Conservation (phyloP, 2,888 invertebrate genomes). For the Perizoma flavofasciatum region DNA sequence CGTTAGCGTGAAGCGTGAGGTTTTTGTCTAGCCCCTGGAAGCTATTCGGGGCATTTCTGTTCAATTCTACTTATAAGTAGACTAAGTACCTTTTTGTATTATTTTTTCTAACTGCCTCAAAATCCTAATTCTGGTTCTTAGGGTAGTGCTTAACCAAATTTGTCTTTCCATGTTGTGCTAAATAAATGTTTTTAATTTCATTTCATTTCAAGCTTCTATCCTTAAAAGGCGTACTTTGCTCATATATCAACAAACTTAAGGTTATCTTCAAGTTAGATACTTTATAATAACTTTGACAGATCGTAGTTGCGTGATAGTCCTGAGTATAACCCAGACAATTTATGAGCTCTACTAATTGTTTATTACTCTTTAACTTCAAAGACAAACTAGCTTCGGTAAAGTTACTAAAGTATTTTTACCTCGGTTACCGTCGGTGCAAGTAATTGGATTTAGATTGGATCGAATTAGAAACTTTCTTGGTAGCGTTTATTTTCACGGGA, state of each 20-base stretch:
- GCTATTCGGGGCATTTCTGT: too few species aligned
- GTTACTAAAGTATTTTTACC: constrained; percentile 50
- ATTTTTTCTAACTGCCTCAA: too few species aligned
- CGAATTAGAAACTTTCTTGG: constrained; percentile 75
- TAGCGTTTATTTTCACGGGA: constrained; percentile 71
- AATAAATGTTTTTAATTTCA: too few species aligned
- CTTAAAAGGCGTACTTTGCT: constrained; percentile 5
- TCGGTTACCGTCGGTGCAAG: constrained; percentile 44
- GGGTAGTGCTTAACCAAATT: too few species aligned
- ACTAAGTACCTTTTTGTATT: too few species aligned
- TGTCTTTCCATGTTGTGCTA: too few species aligned
- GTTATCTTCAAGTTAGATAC: constrained; percentile 32
- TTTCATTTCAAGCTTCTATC: too few species aligned
- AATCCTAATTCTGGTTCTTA: too few species aligned
- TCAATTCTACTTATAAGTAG: too few species aligned
- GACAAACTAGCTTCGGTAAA: constrained; percentile 40
- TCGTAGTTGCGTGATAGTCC: constrained; percentile 41
- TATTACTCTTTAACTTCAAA: constrained; percentile 26
- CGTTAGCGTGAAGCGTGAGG: too few species aligned
- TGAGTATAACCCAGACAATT: constrained; percentile 44
- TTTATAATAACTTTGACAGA: constrained; percentile 40
- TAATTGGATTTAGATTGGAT: constrained; percentile 81
- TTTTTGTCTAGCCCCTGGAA: too few species aligned
- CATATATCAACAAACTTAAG: constrained; percentile 21
- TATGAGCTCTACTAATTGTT: constrained; percentile 41